Conservation (phyloP, 2,797 vertebrate genomes). For the Hippocampus kuda region DNA sequence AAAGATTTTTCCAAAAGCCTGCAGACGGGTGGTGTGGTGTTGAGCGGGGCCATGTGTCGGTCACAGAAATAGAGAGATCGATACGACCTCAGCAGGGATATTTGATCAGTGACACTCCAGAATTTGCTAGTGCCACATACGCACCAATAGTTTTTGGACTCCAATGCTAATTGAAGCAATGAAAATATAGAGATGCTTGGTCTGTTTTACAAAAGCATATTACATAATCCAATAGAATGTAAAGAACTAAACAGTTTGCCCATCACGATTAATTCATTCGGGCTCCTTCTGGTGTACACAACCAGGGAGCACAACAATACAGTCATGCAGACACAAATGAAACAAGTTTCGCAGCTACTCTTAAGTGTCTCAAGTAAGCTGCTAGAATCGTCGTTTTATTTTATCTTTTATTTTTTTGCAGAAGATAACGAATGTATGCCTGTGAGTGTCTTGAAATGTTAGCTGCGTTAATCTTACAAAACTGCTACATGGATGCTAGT, state of each 20-base stretch:
- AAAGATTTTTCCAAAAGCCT: slow-evolving; percentile 39
- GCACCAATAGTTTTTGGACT: slow-evolving; percentile 9
- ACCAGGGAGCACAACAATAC: no score
- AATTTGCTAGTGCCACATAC: slow-evolving; percentile 14
- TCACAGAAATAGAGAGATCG: slow-evolving; percentile 41
- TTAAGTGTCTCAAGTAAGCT: no score
- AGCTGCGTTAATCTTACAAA: no score
- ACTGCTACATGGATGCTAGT: no score
- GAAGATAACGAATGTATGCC: no score
- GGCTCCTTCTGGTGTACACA: no score
- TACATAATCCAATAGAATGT: not conserved
- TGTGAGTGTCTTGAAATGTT: no score
- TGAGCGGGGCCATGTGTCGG: slow-evolving; percentile 17
- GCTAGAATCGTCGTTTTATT: no score
- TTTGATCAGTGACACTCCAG: slow-evolving; percentile 43
- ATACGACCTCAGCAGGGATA: slow-evolving; percentile 53
- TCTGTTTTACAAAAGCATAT: not conserved
- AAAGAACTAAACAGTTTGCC: not conserved
- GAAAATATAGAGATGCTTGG: not conserved
- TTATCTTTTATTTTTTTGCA: no score
- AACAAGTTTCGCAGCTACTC: no score
- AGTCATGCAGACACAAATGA: no score
- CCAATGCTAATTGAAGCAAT: not conserved
- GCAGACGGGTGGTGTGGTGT: slow-evolving; percentile 10
- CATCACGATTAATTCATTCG: not conserved